Base-by-base conservation (phyloP, 2,888 invertebrate species). In the Bugulina stolonifera region DNA sequence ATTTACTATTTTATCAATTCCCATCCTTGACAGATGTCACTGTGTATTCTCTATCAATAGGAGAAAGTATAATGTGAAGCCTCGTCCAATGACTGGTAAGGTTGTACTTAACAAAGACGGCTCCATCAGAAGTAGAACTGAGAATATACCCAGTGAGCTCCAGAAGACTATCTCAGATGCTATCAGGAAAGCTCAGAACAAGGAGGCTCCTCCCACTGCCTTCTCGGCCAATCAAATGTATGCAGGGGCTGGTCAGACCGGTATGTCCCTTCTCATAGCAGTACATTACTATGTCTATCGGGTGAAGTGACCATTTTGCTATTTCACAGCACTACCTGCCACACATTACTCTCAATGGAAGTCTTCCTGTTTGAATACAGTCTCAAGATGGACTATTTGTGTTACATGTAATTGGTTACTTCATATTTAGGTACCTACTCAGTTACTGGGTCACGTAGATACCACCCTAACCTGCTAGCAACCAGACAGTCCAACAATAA, bases 111-210 rank as follows among this genome's bases (percentile, higher is more conserved):
- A 64, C 32, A 64, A 34, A 27, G 64, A 64, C 14, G 64, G 64
- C 34, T 27, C 32, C 27, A 34, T 64, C 22, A 64, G 32, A 27
- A 64, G 64, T 34, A 27, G 64, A 1, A 64, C 32, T 32, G 64
- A 64, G 34, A 64, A 64, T 34, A 64, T 64, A 3, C 64, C 64
- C 32, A 64, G 64, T 32, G 32, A 64, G 27, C 64, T 64, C 10
- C 64, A 64, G 27, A 64, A 64, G 32, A 64, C 64, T 18, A 64
- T 64, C 10, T 64, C 64, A 25, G 64, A 64, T 64, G 64, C 64
- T 14, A 64, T 64, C 10, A 27, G 64, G 32, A 64, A 64, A 32
- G 64, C 64, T 25, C 64, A 27, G 29, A 64, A 64, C 32, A 64
- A n/a, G 32, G 64, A 64, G 32, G 64, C 64, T 27, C 29, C 34